These are phyloP conservation scores for human (Homo sapiens) DNA, from an alignment of 2,113 vertebrate genomes.

Conservation along the genomic window DNA sequence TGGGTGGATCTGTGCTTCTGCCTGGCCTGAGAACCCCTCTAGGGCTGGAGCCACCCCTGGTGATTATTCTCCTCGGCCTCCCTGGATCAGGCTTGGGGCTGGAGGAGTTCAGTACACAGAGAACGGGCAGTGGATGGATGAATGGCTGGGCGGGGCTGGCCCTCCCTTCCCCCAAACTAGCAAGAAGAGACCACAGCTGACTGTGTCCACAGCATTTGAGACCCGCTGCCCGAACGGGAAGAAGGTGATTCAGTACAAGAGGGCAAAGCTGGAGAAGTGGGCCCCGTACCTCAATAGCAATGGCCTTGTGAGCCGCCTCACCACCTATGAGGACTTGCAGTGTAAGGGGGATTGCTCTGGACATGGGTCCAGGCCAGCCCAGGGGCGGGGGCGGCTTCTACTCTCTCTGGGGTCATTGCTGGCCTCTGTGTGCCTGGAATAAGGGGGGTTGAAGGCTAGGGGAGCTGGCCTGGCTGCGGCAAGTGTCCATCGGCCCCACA, in stretches of 20 bases:
- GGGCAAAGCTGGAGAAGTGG: constrained; percentile 90
- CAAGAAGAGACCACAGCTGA: background rate
- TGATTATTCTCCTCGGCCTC: background rate
- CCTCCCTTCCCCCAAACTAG: no score
- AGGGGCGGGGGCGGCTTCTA: rapidly evolving
- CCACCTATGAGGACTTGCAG: constrained; percentile 84
- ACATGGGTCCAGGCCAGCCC: no score
- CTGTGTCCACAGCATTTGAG: constrained; percentile 87
- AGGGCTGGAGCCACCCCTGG: rapidly evolving
- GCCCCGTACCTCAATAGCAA: constrained; percentile 82
- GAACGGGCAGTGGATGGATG: background rate
- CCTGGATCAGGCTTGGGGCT: background rate
- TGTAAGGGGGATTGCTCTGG: constrained; percentile 83
- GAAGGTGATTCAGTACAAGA: constrained; percentile 88
- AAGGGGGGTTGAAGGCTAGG: rapidly evolving
- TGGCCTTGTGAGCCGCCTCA: constrained; percentile 88
- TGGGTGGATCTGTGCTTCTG: background rate
- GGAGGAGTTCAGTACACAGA: background rate
- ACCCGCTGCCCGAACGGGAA: constrained; percentile 84
- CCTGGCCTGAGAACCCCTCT: background rate
- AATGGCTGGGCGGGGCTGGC: background rate
- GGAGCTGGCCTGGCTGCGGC: background rate
- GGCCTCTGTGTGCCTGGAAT: background rate
- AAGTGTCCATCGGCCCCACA: constrained; percentile 28
- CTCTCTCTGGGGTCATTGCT: background rate